Percentiles rank a stretch among this genome's conserved stretches.
phyloP scores from a whole-genome alignment of 2,113 vertebrate genomes.

The Semicossyphus pulcher region DNA sequence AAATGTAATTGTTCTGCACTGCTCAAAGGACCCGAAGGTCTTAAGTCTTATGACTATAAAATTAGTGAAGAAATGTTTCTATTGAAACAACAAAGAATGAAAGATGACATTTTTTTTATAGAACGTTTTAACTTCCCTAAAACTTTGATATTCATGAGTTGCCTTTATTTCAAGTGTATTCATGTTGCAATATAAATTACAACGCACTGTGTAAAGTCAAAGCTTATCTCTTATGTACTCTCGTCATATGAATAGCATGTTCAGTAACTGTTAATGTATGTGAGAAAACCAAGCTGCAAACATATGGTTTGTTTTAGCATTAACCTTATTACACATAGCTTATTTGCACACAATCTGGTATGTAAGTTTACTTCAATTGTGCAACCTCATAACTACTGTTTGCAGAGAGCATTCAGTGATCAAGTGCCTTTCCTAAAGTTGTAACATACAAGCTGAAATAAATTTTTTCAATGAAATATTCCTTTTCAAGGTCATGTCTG shows the following conservation, averaged over 20 bases:
- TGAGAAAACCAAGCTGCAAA: too few species aligned
- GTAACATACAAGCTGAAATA: conserved; percentile 4
- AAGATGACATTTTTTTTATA: background rate
- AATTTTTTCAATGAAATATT: too few species aligned
- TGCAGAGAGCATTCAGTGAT: background rate
- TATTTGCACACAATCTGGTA: background rate
- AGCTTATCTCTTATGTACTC: background rate
- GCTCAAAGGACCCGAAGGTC: too few species aligned
- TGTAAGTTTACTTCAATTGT: conserved; percentile 2
- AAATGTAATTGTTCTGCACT: background rate
- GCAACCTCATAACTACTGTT: conserved; percentile 18
- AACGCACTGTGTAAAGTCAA: background rate
- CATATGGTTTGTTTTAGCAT: background rate
- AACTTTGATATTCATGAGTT: background rate
- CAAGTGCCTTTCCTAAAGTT: background rate
- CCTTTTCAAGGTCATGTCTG: too few species aligned
- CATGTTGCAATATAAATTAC: conserved; percentile 8
- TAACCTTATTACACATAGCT: background rate
- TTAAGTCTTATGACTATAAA: conserved; percentile 12
- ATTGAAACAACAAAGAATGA: too few species aligned
- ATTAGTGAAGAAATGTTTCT: conserved; percentile 15
- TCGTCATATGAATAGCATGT: too few species aligned
- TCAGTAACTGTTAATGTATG: too few species aligned
- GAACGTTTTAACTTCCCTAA: background rate
- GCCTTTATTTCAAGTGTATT: conserved; percentile 12